These are phyloP conservation scores for Sminthurides aquaticus DNA, from an alignment of 2,888 invertebrate species.

Conservation along the genomic window DNA sequence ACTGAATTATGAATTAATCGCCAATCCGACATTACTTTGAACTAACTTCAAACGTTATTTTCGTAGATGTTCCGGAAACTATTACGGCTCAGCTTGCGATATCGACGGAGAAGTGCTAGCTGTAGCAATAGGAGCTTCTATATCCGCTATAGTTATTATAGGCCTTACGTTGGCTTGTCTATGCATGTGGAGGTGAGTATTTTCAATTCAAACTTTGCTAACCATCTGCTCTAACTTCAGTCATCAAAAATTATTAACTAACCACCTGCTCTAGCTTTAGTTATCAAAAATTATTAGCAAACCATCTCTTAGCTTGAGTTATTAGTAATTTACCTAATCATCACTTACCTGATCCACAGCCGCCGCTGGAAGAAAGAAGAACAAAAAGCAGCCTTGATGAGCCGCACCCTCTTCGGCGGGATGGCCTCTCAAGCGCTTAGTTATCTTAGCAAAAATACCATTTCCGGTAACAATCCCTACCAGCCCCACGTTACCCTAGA, in stretches of 20 bases:
- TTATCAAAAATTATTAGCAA: too few relatives aligned
- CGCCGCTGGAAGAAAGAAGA: constrained; percentile 78
- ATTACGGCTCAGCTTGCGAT: constrained; percentile 81
- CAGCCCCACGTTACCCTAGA: constrained; percentile 61
- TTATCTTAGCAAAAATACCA: constrained; percentile 53
- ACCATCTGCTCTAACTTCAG: neutral
- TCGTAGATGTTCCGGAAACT: constrained; percentile 70
- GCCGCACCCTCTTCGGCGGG: constrained; percentile 74
- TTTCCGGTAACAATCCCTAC: constrained; percentile 55
- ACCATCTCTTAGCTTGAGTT: neutral
- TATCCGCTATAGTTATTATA: constrained; percentile 81
- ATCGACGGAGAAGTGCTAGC: constrained; percentile 86
- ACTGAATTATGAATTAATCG: too few relatives aligned
- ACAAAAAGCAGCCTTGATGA: constrained; percentile 59
- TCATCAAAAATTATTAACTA: too few relatives aligned
- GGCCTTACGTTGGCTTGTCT: constrained; percentile 76
- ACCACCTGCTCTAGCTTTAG: neutral
- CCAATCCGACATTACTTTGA: too few relatives aligned
- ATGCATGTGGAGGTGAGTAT: constrained; percentile 75
- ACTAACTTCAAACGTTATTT: too few relatives aligned
- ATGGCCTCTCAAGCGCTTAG: constrained; percentile 57
- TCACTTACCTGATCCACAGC: constrained; percentile 49
- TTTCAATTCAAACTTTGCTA: neutral
- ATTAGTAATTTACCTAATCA: too few relatives aligned
- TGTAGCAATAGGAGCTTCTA: constrained; percentile 81